A percentile compares a stretch with the other conserved stretches of the same genome.
Conservation (phyloP, 1,140 invertebrate species). For the Diuraphis noxia region DNA sequence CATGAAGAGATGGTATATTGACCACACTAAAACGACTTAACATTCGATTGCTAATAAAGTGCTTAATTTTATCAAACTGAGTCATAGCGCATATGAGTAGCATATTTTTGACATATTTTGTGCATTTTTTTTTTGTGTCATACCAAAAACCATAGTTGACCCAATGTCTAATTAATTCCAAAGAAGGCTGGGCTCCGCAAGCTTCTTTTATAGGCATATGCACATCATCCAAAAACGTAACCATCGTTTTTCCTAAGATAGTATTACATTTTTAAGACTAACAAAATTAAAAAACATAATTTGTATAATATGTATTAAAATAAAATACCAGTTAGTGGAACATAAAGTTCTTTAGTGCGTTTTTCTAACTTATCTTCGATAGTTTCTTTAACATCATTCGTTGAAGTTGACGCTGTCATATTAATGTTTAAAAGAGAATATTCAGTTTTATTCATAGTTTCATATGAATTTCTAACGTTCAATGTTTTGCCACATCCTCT, state of each 20-base stretch:
- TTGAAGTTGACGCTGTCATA: slow-evolving; percentile 86
- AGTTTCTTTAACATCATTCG: slow-evolving; percentile 85
- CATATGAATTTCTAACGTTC: slow-evolving; percentile 77
- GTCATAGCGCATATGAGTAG: slow-evolving; percentile 15
- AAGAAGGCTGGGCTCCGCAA: slow-evolving; percentile 87
- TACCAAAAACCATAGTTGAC: slow-evolving; percentile 94
- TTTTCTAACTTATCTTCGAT: slow-evolving; percentile 66
- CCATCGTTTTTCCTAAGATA: slow-evolving; percentile 75
- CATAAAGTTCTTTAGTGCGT: slow-evolving; percentile 78
- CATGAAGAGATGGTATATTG: not conserved
- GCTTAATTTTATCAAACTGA: not conserved
- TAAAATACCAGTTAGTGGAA: slow-evolving; percentile 62
- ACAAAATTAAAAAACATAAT: not conserved
- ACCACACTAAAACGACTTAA: slow-evolving; percentile 4
- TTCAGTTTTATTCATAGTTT: slow-evolving; percentile 76
- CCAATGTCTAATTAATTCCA: slow-evolving; percentile 91
- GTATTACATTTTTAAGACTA: not conserved
- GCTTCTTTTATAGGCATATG: slow-evolving; percentile 84
- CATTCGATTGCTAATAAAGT: not conserved
- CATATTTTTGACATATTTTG: slow-evolving; percentile 31
- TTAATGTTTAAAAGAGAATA: slow-evolving; percentile 85
- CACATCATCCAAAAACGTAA: slow-evolving; percentile 70
- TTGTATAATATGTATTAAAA: not conserved
- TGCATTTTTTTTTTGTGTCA: slow-evolving; percentile 68
- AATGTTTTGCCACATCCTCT: slow-evolving; percentile 93